phyloP scores from a whole-genome alignment of 2,113 vertebrate genomes.

The Nesospiza acunhae region DNA sequence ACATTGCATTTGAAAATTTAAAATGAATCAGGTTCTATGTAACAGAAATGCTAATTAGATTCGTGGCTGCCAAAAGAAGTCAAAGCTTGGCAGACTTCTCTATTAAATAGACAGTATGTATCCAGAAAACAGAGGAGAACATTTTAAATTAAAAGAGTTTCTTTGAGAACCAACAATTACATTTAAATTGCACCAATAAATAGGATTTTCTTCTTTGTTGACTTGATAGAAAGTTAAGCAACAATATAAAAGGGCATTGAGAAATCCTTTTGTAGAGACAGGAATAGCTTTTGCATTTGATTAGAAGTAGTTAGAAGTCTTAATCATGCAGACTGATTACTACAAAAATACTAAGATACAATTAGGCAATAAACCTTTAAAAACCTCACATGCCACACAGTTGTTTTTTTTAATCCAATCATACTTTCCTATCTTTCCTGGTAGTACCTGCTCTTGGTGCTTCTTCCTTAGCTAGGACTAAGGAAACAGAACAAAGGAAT shows the following conservation, averaged over 20 bases:
- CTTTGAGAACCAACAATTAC: constrained; percentile 37
- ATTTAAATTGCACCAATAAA: constrained; percentile 23
- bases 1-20: neutral
- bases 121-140: constrained; percentile 32
- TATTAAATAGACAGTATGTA: constrained; percentile 21
- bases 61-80: neutral
- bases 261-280: neutral
- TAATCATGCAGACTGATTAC: neutral
- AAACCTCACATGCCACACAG: neutral
- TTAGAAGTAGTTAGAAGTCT: neutral
- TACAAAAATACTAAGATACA: neutral
- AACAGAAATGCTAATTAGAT: constrained; percentile 52
- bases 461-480: neutral
- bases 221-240: constrained; percentile 4
- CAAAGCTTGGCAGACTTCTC: constrained; percentile 14
- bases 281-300: neutral
- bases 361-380: neutral
- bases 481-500: neutral
- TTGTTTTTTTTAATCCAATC: neutral
- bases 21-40: constrained; percentile 9
- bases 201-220: constrained; percentile 20
- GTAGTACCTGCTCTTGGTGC: neutral
- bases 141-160: constrained; percentile 31
- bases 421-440: neutral
- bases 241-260: neutral